These are phyloP conservation scores for Sebastes alutus DNA, from an alignment of 2,797 vertebrate genomes.

Conservation along the genomic window DNA sequence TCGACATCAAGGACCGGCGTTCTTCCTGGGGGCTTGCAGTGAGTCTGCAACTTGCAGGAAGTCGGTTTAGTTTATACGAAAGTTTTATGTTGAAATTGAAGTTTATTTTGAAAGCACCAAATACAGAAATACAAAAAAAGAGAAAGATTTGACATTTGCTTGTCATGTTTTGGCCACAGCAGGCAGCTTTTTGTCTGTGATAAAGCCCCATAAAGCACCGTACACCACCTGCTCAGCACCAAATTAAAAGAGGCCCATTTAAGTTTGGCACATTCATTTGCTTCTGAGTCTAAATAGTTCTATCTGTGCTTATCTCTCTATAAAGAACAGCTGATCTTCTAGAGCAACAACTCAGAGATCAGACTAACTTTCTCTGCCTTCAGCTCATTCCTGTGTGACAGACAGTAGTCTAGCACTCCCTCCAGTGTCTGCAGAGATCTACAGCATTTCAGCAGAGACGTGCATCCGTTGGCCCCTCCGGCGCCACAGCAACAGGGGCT, in stretches of 20 bases:
- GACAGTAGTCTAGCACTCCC: constrained; percentile 61
- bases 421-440: constrained; percentile 59
- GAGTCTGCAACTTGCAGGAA: too few species aligned
- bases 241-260: background rate
- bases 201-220: background rate
- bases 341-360: background rate
- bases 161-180: background rate
- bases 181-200: background rate
- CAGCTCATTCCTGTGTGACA: background rate
- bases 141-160: background rate
- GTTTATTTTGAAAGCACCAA: background rate
- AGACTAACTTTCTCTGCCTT: background rate
- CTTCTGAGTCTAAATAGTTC: background rate
- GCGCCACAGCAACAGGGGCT: constrained; percentile 36
- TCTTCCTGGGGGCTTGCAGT: too few species aligned
- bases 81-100: background rate
- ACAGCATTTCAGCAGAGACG: constrained; percentile 34
- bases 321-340: background rate
- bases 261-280: too few species aligned
- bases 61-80: too few species aligned
- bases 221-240: background rate
- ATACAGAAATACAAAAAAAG: background rate
- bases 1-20: too few species aligned
- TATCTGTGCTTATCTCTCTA: background rate
- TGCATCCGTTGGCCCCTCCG: constrained; percentile 21